Base-by-base conservation (phyloP, 64 coral and sea anemone species). In the Stichodactyla helianthus region DNA sequence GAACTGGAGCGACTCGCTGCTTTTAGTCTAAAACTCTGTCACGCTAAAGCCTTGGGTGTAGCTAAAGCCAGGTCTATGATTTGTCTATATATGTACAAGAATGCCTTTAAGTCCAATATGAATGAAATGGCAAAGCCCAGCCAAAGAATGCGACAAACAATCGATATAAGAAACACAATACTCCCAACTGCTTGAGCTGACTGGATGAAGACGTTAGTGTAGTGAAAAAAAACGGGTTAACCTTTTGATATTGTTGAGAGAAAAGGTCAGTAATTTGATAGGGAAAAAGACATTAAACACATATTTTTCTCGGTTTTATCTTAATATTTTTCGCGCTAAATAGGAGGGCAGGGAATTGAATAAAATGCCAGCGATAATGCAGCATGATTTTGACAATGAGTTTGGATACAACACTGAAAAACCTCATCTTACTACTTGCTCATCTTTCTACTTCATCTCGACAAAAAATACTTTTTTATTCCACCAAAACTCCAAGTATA, bases 11-110 rank as follows among this genome's bases (percentile, higher is more conserved):
- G 12, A 27, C 68, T 44, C 1, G 1, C 10, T 4, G 68, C n/a
- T 74, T 74, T 23, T 27, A 27, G 68, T 28, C 25, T 15, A 31
- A 65, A 65, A 31, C 11, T 35, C n/a, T 1, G 68, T 74, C 68
- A 74, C 68, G 68, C 68, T 31, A 31, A 74, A 23, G 2, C 17
- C 1, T 22, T 31, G 26, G 68, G 68, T 74, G 68, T 74, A 31
- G 68, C 26, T 74, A 6, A 31, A 31, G 6, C 23, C 17, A 27
- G 3, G 22, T 74, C 25, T 31, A 35, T 12, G 35, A 27, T 27
- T 74, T 74, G 68, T 6, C 68, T 74, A 74, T 74, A 74, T 74
- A 74, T 74, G 68, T 74, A 74, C 68, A 74, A 26, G 68, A 74
- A 74, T 74, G 68, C 63, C 8, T 74, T 74, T 0, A 31, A 31